Percentiles rank a stretch among this genome's conserved stretches.
phyloP scores from a whole-genome alignment of 2,113 vertebrate genomes.

The Pan troglodytes region NHGRI_mPanTro3-v2.1_pri NC_072415.2:23627001-23627500 shows the following conservation, averaged over 20 bases:
- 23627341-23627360: background rate
- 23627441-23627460: accelerated
- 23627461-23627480: background rate
- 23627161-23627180: background rate
- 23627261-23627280: too few relatives aligned
- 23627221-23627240: accelerated
- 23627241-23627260: background rate
- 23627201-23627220: background rate
- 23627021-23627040: background rate
- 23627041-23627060: too few relatives aligned
- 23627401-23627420: background rate
- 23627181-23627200: accelerated
- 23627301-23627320: background rate
- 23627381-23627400: background rate
- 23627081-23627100: background rate
- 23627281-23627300: background rate
- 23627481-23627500: accelerated
- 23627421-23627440: accelerated
- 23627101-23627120: background rate
- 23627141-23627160: background rate
- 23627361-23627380: background rate
- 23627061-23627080: background rate
- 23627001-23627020: background rate
- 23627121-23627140: background rate
- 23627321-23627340: background rate